Conservation (phyloP, 2,888 invertebrate species). For the Nesidiocoris tenuis region DNA sequence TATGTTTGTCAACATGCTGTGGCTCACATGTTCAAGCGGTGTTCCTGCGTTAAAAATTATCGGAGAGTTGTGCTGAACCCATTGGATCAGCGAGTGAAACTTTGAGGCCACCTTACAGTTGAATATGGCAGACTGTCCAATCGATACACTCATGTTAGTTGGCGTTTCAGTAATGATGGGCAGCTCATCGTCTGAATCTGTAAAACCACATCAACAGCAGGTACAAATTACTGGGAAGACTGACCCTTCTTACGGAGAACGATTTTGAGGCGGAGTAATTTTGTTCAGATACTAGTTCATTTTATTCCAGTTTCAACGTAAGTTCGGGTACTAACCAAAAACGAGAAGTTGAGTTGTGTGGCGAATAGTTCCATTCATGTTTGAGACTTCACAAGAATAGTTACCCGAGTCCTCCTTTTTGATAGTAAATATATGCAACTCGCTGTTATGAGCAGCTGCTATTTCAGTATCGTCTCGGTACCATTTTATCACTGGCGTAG, state of each 20-base stretch:
- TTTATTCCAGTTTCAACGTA: no score
- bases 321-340: slow-evolving; percentile 52
- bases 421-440: slow-evolving; percentile 15
- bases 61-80: slow-evolving; percentile 6
- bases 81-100: background rate
- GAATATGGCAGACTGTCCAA: slow-evolving; percentile 49
- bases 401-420: slow-evolving; percentile 56
- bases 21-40: no score
- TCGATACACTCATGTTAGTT: slow-evolving; percentile 49
- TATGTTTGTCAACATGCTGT: no score
- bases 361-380: slow-evolving; percentile 55
- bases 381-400: slow-evolving; percentile 59
- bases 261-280: no score
- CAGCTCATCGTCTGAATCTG: slow-evolving; percentile 45
- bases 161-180: slow-evolving; percentile 51
- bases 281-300: no score
- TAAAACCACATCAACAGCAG: no score
- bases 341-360: slow-evolving; percentile 51
- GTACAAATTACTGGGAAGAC: no score
- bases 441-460: slow-evolving; percentile 7
- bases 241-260: no score
- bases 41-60: slow-evolving; percentile 9
- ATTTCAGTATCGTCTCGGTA: slow-evolving; percentile 46
- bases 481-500: slow-evolving; percentile 52
- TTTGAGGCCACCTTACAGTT: slow-evolving; percentile 48